These are phyloP conservation scores for Nymphalis c-album DNA, from an alignment of 2,888 invertebrate species.

Conservation along the genomic window DNA sequence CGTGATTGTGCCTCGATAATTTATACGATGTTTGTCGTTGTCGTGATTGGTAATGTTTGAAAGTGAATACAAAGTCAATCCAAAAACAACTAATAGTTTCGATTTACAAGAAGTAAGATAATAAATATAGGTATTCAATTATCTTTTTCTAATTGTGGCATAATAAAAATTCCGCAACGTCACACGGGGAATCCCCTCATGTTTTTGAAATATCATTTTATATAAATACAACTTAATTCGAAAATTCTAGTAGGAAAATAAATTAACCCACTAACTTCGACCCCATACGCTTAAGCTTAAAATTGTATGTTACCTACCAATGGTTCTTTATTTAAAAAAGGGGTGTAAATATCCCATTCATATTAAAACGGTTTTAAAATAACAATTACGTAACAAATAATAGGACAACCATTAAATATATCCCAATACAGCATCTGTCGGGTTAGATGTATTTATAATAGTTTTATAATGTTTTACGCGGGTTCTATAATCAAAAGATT, in stretches of 20 bases:
- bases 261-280: background rate
- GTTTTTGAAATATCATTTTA: no score
- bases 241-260: background rate
- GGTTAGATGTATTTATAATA: constrained; percentile 76
- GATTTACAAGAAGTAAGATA: background rate
- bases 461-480: constrained; percentile 65
- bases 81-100: constrained; percentile 1
- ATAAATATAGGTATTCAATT: background rate
- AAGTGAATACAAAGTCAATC: constrained; percentile 25
- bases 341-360: constrained; percentile 21
- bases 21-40: constrained; percentile 49
- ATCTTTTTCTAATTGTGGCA: no score
- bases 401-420: constrained; percentile 57
- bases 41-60: constrained; percentile 23
- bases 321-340: constrained; percentile 1
- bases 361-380: constrained; percentile 45
- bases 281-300: constrained; percentile 5
- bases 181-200: no score
- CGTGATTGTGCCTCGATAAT: constrained; percentile 60
- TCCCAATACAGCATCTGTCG: constrained; percentile 60
- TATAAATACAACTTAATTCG: no score
- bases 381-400: constrained; percentile 57
- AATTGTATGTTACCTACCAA: constrained; percentile 13
- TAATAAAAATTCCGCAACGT: no score
- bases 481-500: constrained; percentile 75